These are phyloP conservation scores for Rhea americana DNA, from an alignment of 2,113 vertebrate genomes.

Conservation along the genomic window DNA sequence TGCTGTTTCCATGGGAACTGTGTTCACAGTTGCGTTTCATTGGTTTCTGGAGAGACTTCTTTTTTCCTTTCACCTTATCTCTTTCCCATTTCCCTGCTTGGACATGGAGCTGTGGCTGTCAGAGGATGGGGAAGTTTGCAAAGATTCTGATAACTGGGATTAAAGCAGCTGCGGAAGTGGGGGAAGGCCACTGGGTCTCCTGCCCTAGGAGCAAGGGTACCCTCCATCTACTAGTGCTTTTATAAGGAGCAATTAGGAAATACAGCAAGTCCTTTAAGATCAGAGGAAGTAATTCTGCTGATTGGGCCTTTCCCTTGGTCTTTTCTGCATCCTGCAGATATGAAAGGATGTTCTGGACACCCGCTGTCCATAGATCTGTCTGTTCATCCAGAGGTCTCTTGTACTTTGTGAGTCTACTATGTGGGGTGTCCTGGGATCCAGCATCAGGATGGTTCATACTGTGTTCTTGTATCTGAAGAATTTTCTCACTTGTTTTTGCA, in stretches of 20 bases:
- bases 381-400: background rate
- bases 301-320: background rate
- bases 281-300: background rate
- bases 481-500: background rate
- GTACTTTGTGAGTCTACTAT: background rate
- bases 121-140: background rate
- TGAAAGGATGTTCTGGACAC: background rate
- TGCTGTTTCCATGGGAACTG: conserved; percentile 94
- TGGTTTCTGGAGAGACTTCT: conserved; percentile 60
- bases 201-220: background rate
- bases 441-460: too few relatives aligned
- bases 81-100: background rate
- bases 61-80: background rate
- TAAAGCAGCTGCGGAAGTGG: background rate
- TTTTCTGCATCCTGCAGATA: background rate
- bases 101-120: background rate
- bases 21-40: conserved; percentile 83
- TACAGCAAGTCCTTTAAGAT: rapidly evolving
- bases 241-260: background rate
- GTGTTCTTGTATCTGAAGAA: background rate
- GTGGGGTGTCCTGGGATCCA: background rate
- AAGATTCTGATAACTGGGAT: background rate
- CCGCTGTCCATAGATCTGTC: rapidly evolving
- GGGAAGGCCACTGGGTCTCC: background rate
- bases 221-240: background rate